Base-by-base conservation (phyloP, 2,797 vertebrate species). In the Ciconia nigra region DNA sequence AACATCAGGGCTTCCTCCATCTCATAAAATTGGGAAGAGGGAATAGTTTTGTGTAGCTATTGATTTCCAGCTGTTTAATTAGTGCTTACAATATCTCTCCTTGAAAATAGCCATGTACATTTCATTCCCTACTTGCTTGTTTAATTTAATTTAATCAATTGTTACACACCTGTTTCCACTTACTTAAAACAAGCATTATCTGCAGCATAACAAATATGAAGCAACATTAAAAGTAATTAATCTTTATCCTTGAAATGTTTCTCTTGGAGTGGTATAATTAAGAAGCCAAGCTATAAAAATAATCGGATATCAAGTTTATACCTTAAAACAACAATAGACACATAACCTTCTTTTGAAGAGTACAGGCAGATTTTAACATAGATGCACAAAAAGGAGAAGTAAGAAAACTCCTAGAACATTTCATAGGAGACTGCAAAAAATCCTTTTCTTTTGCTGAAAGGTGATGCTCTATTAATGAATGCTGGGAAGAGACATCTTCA, bases 151-250 rank as follows among this genome's bases (percentile, higher is more conserved):
- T 97, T 96, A 98, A 97, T 97, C 92, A 97, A 73, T 89, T 95
- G 79, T 96, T 94, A 93, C 87, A 97, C 96, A 98, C 97, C 97
- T 98, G 97, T 97, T 98, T 97, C 93, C 91, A 97, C 95, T 98
- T 98, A 95, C 87, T 96, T 97, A 97, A 98, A 97, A 95, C 81
- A 97, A 97, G 91, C 94, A 97, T 92, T 96, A 96, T 91, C 86
- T 97, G 61, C 93, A 93, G 90, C 91, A 84, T 88, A 97, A 96
- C 74, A 94, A 97, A 97, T 90, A 97, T 54, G 90, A 96, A 96
- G 74, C 85, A 94, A 90, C 94, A 94, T 79, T 96, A 89, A 93
- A 96, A 96, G 54, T 87, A 95, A 96, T 86, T 95, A 92, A 93
- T 85, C 77, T 89, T 94, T 78, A 94, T 94, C 51, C 46, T 86